Evolutionary conservation across 2,888 invertebrate genomes (phyloP).

Genomic region (Meandrusa payeni): DNA sequence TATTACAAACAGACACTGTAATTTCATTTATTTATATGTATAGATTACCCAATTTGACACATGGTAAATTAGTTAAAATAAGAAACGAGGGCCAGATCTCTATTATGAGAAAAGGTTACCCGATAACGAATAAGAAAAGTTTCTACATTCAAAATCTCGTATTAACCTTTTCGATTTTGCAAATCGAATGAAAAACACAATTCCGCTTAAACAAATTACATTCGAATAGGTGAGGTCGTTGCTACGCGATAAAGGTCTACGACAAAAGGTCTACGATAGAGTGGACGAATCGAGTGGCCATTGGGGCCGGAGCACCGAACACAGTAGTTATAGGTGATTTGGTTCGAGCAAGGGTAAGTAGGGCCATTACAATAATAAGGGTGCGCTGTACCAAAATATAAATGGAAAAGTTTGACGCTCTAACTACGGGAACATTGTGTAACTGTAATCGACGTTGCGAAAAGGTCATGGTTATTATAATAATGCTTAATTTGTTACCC

Average conservation of each 20-base stretch:
- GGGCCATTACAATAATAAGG: slow-evolving; percentile 16
- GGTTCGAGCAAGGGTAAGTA: slow-evolving; percentile 16
- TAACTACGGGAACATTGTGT: too few species aligned
- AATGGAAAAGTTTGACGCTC: slow-evolving; percentile 4
- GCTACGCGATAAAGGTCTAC: slow-evolving; percentile 10
- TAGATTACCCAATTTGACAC: too few species aligned
- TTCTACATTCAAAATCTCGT: not conserved
- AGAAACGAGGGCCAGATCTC: too few species aligned
- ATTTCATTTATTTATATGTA: too few species aligned
- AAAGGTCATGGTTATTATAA: too few species aligned
- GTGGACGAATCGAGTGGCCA: not conserved
- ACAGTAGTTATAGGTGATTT: slow-evolving; percentile 1
- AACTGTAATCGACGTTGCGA: too few species aligned
- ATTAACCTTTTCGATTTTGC: slow-evolving; percentile 11
- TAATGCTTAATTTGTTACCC: too few species aligned
- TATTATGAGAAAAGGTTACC: too few species aligned
- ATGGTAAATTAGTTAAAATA: too few species aligned
- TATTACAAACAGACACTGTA: too few species aligned
- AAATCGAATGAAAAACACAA: slow-evolving; percentile 15
- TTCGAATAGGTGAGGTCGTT: slow-evolving; percentile 14
- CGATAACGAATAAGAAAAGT: not conserved
- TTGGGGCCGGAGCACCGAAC: not conserved
- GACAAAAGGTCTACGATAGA: slow-evolving; percentile 8
- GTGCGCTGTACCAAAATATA: slow-evolving; percentile 6
- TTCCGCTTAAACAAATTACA: slow-evolving; percentile 12